These are phyloP conservation scores for Trinorchestia longiramus DNA, from an alignment of 1,140 invertebrate species.

Conservation along the genomic window DNA sequence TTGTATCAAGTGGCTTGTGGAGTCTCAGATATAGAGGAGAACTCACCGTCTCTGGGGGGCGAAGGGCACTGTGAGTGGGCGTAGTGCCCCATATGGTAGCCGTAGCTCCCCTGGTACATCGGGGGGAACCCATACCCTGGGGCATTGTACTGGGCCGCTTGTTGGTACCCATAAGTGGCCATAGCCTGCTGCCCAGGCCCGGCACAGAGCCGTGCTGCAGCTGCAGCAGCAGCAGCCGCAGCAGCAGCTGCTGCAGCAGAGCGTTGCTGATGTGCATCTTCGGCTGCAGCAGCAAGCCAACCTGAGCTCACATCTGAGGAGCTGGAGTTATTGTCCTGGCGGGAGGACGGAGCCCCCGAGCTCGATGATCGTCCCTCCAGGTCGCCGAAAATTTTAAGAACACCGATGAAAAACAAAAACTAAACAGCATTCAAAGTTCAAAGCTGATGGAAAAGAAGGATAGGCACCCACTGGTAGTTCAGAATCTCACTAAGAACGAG, in stretches of 20 bases:
- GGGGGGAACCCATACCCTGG: slow-evolving; percentile 66
- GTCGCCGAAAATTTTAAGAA: neutral
- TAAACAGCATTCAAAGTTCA: neutral
- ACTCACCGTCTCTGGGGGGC: slow-evolving; percentile 65
- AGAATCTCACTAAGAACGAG: neutral
- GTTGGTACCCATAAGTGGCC: slow-evolving; percentile 56
- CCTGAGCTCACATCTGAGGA: slow-evolving; percentile 34
- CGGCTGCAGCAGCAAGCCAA: slow-evolving; percentile 10
- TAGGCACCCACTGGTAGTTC: neutral
- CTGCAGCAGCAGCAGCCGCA: slow-evolving; percentile 4
- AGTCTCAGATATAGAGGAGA: no score
- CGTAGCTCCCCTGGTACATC: slow-evolving; percentile 66
- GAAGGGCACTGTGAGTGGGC: slow-evolving; percentile 65
- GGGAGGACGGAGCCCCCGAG: neutral
- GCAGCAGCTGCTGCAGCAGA: slow-evolving; percentile 23
- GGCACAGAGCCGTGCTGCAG: slow-evolving; percentile 3
- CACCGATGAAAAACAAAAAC: neutral
- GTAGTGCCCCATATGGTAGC: slow-evolving; percentile 66
- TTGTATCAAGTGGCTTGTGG: neutral
- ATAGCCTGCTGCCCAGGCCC: slow-evolving; percentile 26
- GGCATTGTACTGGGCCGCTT: slow-evolving; percentile 65
- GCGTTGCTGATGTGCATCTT: slow-evolving; percentile 5
- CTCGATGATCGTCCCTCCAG: slow-evolving; percentile 18
- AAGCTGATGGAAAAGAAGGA: neutral
- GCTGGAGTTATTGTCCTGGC: neutral